Evolutionary conservation across 2,113 vertebrate species (phyloP), one percentile per base, ranked within the genome.

Genomic region (Casuarius casuarius): DNA sequence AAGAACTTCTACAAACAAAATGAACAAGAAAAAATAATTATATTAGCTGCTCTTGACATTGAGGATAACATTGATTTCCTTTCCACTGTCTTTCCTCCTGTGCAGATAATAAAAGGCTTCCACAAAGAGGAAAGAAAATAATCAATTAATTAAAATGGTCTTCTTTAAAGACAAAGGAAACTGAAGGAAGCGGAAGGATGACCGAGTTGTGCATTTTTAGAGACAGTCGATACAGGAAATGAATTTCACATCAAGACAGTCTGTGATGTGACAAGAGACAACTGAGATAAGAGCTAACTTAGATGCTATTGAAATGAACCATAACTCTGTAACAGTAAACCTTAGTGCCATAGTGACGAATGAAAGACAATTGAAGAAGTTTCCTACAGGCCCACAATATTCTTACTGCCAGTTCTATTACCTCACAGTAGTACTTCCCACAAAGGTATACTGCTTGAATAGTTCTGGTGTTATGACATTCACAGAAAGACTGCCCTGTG

Each of bases 1-100:
- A 66, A 66, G 8, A 82, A 42, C 3, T 38, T 59, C 51, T 25
- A 82, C 25, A 35, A 59, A 70, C 58, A 68, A 16, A 84, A 74
- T n/a, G 40, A 92, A 33, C 3, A 81, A 91, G 49, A 68, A 51
- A 38, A 82, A 91, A 71, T 20, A 46, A 63, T 38, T 84, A 13
- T 3, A 84, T 76, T 63, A 73, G 9, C 16, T 68, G 17, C 8
- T 92, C 86, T 73, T 88, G 28, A 90, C 84, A 90, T 92, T 65
- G 20, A 94, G 49, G 48, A 71, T 71, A 85, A 88, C 68, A 85
- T 70, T 93, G 59, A 96, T 89, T 42, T 90, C 59, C 51, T 46
- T 83, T 93, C 49, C 42, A 74, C 31, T 44, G 23, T 48, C 48
- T 63, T 89, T 88, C 54, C 25, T 72, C 44, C 63, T 66, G 31